Evolutionary conservation across 2,888 invertebrate genomes (phyloP), one percentile per base, ranked within the genome.

Genomic region (Phortica okadai): DNA sequence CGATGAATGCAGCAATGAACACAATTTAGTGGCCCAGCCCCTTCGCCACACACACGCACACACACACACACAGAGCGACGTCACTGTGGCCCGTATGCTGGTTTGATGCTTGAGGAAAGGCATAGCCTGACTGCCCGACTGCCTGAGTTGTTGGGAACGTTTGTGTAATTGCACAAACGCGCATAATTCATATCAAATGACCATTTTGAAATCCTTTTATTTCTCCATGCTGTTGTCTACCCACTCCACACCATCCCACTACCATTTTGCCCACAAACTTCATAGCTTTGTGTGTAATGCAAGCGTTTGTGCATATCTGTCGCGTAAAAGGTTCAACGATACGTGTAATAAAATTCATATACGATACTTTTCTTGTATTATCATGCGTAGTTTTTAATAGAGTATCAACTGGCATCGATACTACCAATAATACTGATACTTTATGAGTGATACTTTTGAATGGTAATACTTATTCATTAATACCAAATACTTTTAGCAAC

Each of bases 131-230:
- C 33, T 33, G 50, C 21, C 2, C 50, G 5, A 33, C 33, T 33
- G 50, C 50, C 8, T 50, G 50, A 50, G 50, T 50, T 50, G 50
- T 50, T 50, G 50, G 33, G 50, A 50, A 50, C 50, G 50, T 50
- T 50, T 50, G 50, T 86, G 88, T 90, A 90, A 90, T 90, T 89
- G 90, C 90, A 89, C 82, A 85, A 88, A 82, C 88, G 89, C 88
- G 89, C 89, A 90, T 90, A 90, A 90, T 90, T 90, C 89, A 90
- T 90, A 90, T 88, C 89, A 90, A 90, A 90, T 90, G 89, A 90
- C 89, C 89, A 89, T 90, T 90, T 90, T 89, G 86, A 89, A 89
- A 90, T 89, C 90, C 89, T 90, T 90, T 90, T 90, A 90, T 90
- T 90, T 90, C 62, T 21, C 62, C 10, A 84, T 82, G 82, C 86